phyloP scores from a whole-genome alignment of 2,113 vertebrate species.

The Todiramphus chloris region DNA sequence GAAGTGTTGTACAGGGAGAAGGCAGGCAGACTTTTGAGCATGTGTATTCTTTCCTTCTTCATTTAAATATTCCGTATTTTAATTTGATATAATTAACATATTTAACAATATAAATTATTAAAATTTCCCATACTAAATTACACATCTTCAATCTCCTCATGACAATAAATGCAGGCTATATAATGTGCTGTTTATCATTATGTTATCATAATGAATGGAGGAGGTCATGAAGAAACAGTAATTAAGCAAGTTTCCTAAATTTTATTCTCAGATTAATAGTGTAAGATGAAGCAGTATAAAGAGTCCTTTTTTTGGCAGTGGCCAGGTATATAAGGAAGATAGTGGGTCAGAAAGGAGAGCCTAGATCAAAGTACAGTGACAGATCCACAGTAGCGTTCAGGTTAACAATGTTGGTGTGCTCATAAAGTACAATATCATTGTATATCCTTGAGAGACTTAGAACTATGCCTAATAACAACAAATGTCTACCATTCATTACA shows the following conservation, averaged over 20 bases:
- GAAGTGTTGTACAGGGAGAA: not conserved
- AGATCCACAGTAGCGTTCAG: not conserved
- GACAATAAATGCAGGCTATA: not conserved
- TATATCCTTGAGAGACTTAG: not conserved
- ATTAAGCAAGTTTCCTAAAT: not conserved
- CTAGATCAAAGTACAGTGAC: not conserved
- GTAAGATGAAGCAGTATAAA: not conserved
- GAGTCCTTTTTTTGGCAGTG: not conserved
- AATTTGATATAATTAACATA: not conserved
- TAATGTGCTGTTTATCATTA: not conserved
- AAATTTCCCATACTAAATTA: not conserved
- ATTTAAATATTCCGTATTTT: not conserved
- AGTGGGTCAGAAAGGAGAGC: not conserved
- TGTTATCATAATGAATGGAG: not conserved
- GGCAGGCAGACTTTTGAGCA: not conserved
- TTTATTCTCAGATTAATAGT: not conserved
- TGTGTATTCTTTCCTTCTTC: not conserved
- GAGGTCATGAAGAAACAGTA: not conserved
- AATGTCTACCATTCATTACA: not conserved
- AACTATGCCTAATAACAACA: not conserved
- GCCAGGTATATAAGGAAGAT: not conserved
- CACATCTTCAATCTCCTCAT: not conserved
- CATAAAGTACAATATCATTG: too few relatives aligned
- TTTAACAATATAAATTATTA: not conserved
- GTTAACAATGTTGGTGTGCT: not conserved